Percentiles rank a stretch among this genome's conserved stretches.
phyloP scores from a whole-genome alignment of 2,888 invertebrate genomes.

The Theretra japonica region DNA sequence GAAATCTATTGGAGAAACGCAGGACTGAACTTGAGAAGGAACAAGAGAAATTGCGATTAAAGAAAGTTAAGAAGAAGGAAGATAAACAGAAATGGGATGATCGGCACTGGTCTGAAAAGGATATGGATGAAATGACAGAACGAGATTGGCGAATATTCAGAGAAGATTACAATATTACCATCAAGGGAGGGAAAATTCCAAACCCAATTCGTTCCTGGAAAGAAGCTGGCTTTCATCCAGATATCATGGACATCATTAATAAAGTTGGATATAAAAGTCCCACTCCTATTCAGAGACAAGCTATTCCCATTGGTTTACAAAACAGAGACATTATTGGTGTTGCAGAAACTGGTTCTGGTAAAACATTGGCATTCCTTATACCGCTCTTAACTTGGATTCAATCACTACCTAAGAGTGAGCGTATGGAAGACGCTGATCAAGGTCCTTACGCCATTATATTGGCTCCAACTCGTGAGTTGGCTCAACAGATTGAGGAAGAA shows the following conservation, averaged over 20 bases:
- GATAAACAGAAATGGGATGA: constrained; percentile 99
- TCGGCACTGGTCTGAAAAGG: constrained; percentile 99
- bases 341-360: constrained; percentile 99
- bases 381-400: constrained; percentile 99
- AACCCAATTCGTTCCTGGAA: constrained; percentile 98
- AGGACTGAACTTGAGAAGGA: constrained; percentile 98
- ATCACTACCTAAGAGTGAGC: constrained; percentile 97
- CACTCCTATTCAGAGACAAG: constrained; percentile 99
- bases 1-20: constrained; percentile 96
- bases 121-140: constrained; percentile 97
- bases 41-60: constrained; percentile 96
- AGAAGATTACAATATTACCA: constrained; percentile 99
- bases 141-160: constrained; percentile 99
- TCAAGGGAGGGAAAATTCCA: constrained; percentile 98
- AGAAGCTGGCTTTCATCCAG: constrained; percentile 95
- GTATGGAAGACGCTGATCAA: constrained; percentile 95
- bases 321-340: constrained; percentile 99
- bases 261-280: constrained; percentile 98
- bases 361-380: constrained; percentile 99
- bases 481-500: constrained; percentile 99
- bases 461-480: constrained; percentile 99
- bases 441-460: constrained; percentile 99
- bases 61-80: constrained; percentile 96
- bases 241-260: constrained; percentile 96
- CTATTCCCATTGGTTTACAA: constrained; percentile 98